Evolutionary conservation across 2,797 vertebrate genomes (phyloP).

Genomic region (Molothrus ater): DNA sequence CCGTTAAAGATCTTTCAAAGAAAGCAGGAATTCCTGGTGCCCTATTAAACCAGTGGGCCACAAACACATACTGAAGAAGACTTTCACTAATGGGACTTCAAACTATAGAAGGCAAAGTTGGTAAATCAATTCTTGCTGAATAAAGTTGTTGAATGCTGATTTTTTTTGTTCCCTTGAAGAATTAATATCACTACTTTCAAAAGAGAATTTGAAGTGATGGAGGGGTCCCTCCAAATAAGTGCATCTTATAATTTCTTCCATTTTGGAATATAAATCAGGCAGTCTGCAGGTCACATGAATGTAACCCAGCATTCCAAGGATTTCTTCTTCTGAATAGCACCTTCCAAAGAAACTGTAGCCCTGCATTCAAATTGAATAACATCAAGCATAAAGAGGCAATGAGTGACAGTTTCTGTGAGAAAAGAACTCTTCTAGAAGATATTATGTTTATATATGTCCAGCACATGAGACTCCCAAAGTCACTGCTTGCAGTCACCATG

Average conservation of each 20-base stretch:
- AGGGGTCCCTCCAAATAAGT: neutral
- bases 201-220: neutral
- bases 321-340: neutral
- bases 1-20: neutral
- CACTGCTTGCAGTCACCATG: neutral
- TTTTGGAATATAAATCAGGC: constrained; percentile 5
- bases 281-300: neutral
- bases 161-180: neutral
- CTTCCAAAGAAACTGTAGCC: neutral
- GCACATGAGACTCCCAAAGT: neutral
- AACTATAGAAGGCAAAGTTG: neutral
- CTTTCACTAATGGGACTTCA: neutral
- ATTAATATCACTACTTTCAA: neutral
- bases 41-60: neutral
- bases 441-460: neutral
- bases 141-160: neutral
- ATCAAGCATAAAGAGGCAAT: constrained; percentile 3
- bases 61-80: neutral
- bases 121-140: neutral
- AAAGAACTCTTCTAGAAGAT: neutral
- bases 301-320: neutral
- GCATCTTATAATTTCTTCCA: constrained; percentile 16
- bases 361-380: neutral
- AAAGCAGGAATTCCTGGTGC: neutral
- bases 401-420: neutral